Base-by-base conservation (phyloP, 2,113 vertebrate species). In the Salvelinus fontinalis region DNA sequence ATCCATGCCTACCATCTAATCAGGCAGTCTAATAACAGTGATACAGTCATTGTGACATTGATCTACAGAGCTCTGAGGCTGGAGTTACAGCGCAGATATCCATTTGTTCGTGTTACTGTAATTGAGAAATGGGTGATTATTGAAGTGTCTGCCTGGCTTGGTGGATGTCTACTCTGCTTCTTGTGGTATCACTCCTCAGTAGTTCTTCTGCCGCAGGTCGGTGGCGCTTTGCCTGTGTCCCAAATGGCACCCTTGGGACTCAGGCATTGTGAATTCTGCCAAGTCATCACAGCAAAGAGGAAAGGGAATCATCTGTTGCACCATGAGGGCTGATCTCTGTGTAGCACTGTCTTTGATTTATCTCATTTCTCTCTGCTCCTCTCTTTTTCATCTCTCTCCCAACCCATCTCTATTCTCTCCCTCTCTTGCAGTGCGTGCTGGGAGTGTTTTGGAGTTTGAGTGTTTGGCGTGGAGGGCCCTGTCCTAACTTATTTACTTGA, bases 301-400 rank as follows among this genome's bases (percentile, higher is more conserved):
- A 66, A 27, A 24, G 24, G 64, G 64, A n/a, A 24, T 24, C 1
- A n/a, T 66, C 64, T 22, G 22, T 24, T 8, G 24, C 64, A 24
- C 64, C 7, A 66, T 34, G 64, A 7, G 64, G 22, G 64, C 64
- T 66, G 64, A n/a, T n/a, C 64, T 29, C 13, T n/a, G 26, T 66
- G 24, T 64, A 20, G 20, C 64, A 27, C 22, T 16, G 22, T 66
- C 64, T 66, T 29, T 66, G 64, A 66, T 66, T 27, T 66, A 26
- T 22, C 24, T 27, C 64, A 66, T 26, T 12, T 12, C 64, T 16
- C 64, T 66, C 5, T 2, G 20, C 64, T 26, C 24, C 64, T 66
- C 24, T 66, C 64, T 27, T n/a, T 66, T 66, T 66, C 64, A 27
- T 66, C 64, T 66, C 64, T 66, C 64, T 27, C 64, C 4, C 24